Conservation (phyloP, 2,888 invertebrate genomes). For the Nomada lathburiana region DNA sequence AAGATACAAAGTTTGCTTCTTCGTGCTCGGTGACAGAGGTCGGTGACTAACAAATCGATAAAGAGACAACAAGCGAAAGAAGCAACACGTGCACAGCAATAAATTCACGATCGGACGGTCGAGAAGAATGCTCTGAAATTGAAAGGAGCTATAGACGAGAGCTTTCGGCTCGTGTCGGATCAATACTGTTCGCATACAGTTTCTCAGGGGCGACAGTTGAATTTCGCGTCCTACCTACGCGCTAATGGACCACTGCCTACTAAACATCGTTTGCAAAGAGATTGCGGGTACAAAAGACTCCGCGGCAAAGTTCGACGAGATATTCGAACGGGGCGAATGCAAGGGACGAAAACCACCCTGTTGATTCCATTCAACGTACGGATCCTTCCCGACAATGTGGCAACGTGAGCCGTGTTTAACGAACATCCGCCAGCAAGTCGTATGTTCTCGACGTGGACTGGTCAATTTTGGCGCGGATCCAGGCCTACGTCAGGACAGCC, state of each 20-base stretch:
- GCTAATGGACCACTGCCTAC: conserved; percentile 1
- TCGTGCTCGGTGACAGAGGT: neutral
- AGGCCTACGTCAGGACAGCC: conserved; percentile 78
- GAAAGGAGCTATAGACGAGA: conserved; percentile 58
- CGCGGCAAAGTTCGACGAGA: too few species aligned
- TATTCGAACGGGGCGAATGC: neutral
- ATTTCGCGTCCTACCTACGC: conserved; percentile 40
- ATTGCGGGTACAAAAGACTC: too few species aligned
- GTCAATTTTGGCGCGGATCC: conserved; percentile 76
- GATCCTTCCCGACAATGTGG: conserved; percentile 17
- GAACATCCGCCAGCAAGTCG: conserved; percentile 47
- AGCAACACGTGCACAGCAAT: conserved; percentile 62
- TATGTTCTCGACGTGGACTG: conserved; percentile 46
- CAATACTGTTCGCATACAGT: conserved; percentile 68
- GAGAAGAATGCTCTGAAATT: conserved; percentile 67
- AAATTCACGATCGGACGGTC: conserved; percentile 59
- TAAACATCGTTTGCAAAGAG: too few species aligned
- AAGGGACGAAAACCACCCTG: conserved; percentile 30
- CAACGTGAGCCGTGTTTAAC: conserved; percentile 47
- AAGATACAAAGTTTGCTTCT: neutral
- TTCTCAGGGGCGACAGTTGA: conserved; percentile 58
- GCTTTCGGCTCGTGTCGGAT: conserved; percentile 69
- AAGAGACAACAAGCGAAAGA: conserved; percentile 16
- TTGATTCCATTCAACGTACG: conserved; percentile 38
- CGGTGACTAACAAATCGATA: neutral